Conservation (phyloP, 2,888 invertebrate species). For the Dryococelus australis region DNA sequence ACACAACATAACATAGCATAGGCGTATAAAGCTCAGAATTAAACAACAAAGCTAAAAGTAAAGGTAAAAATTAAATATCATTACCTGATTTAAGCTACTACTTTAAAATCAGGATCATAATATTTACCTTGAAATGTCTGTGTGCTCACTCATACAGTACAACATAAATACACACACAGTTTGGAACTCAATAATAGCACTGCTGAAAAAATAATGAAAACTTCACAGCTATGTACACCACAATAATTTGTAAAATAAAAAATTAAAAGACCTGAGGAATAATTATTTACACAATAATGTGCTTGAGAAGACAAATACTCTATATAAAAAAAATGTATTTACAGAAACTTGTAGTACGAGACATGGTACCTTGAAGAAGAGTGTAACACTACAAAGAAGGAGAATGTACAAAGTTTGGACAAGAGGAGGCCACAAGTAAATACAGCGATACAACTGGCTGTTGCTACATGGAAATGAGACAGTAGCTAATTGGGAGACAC, state of each 20-base stretch:
- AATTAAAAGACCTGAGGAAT: neutral
- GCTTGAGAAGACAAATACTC: neutral
- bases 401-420: too few species aligned
- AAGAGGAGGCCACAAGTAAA: neutral
- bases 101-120: too few species aligned
- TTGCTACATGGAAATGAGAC: neutral
- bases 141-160: too few species aligned
- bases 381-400: too few species aligned
- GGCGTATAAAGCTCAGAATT: too few species aligned
- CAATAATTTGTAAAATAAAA: neutral
- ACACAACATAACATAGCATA: too few species aligned
- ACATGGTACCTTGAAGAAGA: neutral
- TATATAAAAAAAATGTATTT: neutral
- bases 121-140: too few species aligned
- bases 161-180: too few species aligned
- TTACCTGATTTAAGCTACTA: too few species aligned
- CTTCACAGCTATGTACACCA: constrained; percentile 1
- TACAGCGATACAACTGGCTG: neutral
- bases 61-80: too few species aligned
- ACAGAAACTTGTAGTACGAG: neutral
- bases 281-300: neutral
- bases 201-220: neutral
- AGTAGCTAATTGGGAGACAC: neutral
- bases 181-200: too few species aligned
- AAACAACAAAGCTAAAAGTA: too few species aligned